These are phyloP conservation scores for Goniozus legneri DNA, from an alignment of 1,140 invertebrate species.

Conservation along the genomic window DNA sequence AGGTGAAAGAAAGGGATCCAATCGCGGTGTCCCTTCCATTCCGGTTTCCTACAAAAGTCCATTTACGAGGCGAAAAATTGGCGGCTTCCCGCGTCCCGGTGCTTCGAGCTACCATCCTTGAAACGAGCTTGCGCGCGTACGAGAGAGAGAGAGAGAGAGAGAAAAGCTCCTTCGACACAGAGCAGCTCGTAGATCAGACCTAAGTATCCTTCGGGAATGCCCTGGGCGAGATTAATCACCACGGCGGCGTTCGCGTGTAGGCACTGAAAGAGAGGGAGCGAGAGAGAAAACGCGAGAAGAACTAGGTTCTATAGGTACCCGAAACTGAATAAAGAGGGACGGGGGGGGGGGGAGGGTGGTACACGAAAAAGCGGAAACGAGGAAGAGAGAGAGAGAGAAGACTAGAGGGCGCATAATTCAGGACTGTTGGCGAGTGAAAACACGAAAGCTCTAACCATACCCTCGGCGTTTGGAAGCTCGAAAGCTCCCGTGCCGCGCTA, in stretches of 20 bases:
- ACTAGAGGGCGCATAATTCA: slow-evolving; percentile 29
- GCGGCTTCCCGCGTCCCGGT: background rate
- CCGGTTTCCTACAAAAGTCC: too few species aligned
- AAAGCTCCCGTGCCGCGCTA: slow-evolving; percentile 8
- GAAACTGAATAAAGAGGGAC: background rate
- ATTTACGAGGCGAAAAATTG: too few species aligned
- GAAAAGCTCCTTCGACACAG: slow-evolving; percentile 8
- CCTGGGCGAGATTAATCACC: slow-evolving; percentile 43
- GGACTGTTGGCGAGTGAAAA: slow-evolving; percentile 34
- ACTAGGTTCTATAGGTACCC: too few species aligned
- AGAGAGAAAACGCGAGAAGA: background rate
- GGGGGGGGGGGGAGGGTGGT: background rate
- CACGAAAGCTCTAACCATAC: slow-evolving; percentile 25
- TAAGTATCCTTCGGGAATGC: slow-evolving; percentile 46
- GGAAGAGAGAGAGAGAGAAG: background rate
- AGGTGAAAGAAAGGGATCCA: too few species aligned
- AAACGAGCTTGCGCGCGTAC: too few species aligned
- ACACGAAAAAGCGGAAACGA: slow-evolving; percentile 6
- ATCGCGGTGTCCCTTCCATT: too few species aligned
- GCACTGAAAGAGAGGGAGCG: slow-evolving; percentile 2
- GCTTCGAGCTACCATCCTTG: too few species aligned
- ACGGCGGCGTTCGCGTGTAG: slow-evolving; percentile 19
- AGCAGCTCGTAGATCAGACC: slow-evolving; percentile 41
- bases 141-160: background rate
- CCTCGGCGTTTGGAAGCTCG: background rate